Evolutionary conservation across 2,888 invertebrate species (phyloP), one percentile per base, ranked within the genome.

Genomic region (Drosophila infuscata): DNA sequence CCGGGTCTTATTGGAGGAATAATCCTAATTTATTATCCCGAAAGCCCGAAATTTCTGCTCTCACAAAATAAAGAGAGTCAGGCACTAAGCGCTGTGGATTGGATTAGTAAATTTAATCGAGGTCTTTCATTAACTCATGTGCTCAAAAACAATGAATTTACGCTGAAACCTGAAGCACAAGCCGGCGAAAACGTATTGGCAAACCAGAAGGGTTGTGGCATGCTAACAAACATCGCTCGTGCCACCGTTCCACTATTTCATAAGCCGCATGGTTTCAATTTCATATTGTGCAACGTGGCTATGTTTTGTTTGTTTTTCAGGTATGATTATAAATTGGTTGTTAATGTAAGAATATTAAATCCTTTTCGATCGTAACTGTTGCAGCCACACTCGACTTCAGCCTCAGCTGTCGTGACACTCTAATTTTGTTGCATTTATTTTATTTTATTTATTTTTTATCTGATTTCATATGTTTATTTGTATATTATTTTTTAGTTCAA

Each of bases 241-340:
- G 88, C 92, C 3, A 91, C 92, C 17, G 36, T 83, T 48, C 91
- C 92, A 0, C 71, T 91, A 3, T 92, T 91, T 53, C 73, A 91
- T n/a, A 92, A 92, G 33, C 92, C 91, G 0, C 92, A 91, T 76
- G 80, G 88, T 2, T 53, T 74, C 3, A 85, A 91, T 70, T 91
- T 91, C 56, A 56, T 82, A 0, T 63, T 91, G 3, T 86, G 91
- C 11, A 83, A 77, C 8, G 3, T 89, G n/a, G 83, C 76, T 0
- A 59, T 91, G 1, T 77, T 91, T 41, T 82, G 91, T 1, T 70
- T 91, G 81, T 92, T 91, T 67, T 92, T 91, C 58, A 79, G 90
- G 90, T 90, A 58, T 53, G 54, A 25, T 7, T 8, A 1, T 25
- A 32, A 38, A 32, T 46, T 32, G 3, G 7, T 3, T 9, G 15